Base-by-base conservation (phyloP, 1,140 invertebrate species). In the Meloidogyne floridensis region DNA sequence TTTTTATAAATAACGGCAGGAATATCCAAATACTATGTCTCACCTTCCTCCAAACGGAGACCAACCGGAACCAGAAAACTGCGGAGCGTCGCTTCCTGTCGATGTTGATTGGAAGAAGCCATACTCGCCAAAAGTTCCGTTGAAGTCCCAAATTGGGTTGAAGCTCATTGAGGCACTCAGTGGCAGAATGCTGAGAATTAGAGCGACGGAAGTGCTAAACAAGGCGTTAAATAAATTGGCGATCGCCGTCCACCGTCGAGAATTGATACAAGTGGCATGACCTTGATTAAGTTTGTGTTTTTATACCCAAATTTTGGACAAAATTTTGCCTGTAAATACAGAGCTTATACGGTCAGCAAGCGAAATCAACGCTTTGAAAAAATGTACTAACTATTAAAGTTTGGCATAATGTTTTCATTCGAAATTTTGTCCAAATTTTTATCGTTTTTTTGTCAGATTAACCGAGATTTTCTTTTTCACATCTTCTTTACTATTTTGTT, bases 191-290 rank as follows among this genome's bases (percentile, higher is more conserved):
- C 59, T 65, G 59, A 65, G 3, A 8, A 65, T 7, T n/a, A 65
- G 59, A 65, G n/a, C 59, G 59, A 65, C 15, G 59, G n/a, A 65
- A 65, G 15, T 47, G 47, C 32, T n/a, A 18, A 65, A 65, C 15
- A 18, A 65, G 59, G 15, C 10, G 10, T 8, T 65, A 18, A 65
- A 59, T 59, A 59, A 15, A 15, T 59, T 13, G n/a, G 59, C 15
- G n/a, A 65, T 65, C n/a, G n/a, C 59, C n/a, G 59, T 65, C 59
- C 15, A 65, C 59, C 59, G 59, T 65, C 59, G 15, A 65, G n/a
- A 65, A 32, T 11, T 65, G n/a, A 65, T n/a, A n/a, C 5, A 15
- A n/a, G 0, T 65, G 1, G 59, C 10, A 65, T 59, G 13, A 15
- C 7, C 6, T n/a, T n/a, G 2, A n/a, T 65, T n/a, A n/a, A 65